phyloP scores from a whole-genome alignment of 2,888 invertebrate species.

The Leptinotarsa tumamoca region DNA sequence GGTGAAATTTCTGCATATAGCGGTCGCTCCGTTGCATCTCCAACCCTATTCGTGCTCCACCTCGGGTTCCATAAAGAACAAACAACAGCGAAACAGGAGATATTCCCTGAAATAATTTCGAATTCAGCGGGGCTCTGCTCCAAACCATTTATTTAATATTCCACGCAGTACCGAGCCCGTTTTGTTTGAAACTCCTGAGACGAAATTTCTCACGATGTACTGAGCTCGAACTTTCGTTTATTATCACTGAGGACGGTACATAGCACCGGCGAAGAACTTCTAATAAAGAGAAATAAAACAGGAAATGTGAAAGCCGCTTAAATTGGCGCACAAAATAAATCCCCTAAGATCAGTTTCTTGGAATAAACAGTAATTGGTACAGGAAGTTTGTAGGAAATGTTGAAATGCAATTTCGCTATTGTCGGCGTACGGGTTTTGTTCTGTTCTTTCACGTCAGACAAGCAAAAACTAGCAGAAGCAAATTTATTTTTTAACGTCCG shows the following conservation, averaged over 20 bases:
- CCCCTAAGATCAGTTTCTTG: conserved; percentile 47
- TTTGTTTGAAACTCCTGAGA: conserved; percentile 15
- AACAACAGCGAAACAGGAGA: conserved; percentile 8
- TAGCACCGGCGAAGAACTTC: conserved; percentile 22
- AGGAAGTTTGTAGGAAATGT: conserved; percentile 50
- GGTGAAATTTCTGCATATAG: background rate
- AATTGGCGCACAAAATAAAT: conserved; percentile 44
- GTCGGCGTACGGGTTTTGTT: conserved; percentile 43
- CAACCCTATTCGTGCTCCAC: background rate
- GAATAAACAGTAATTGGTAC: conserved; percentile 50
- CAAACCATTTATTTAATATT: conserved; percentile 25
- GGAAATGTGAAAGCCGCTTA: conserved; percentile 43
- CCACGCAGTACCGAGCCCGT: conserved; percentile 10
- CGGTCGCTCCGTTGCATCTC: background rate
- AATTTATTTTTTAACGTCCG: background rate
- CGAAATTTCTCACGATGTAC: conserved; percentile 19
- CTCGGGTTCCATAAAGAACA: background rate
- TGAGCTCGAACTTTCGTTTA: conserved; percentile 15
- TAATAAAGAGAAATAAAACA: conserved; percentile 39
- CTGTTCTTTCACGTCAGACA: conserved; percentile 40
- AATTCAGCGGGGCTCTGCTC: conserved; percentile 10
- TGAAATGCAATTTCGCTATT: conserved; percentile 49
- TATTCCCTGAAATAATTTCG: conserved; percentile 15
- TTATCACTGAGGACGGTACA: conserved; percentile 1
- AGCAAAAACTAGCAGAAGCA: background rate